Evolutionary conservation across 2,797 vertebrate species (phyloP), one percentile per base, ranked within the genome.

Genomic region (Rhinella marina): DNA sequence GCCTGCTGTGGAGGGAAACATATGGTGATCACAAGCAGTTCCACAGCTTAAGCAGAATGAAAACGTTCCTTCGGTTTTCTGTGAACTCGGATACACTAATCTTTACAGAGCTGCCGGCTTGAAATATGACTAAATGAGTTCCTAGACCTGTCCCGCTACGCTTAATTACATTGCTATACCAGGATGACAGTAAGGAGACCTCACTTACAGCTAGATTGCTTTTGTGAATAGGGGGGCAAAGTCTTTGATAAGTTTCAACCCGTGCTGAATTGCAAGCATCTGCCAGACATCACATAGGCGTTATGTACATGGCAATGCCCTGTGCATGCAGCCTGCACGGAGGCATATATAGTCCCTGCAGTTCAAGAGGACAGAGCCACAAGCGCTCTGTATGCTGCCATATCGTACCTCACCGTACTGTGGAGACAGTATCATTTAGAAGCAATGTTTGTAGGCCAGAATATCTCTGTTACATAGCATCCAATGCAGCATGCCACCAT

Each of bases 71-170:
- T 52, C 29, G 12, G 66, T 52, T 83, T 50, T 73, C 48, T 32
- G 27, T 32, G 82, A 73, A 72, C 52, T 73, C 82, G 10, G 82
- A 56, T 29, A 83, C 66, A 29, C 52, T 84, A 84, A 84, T 84
- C 82, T 84, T 57, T n/a, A 50, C 16, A 59, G 52, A 84, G 82
- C 52, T 14, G 54, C 52, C 23, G 82, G 70, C 25, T 13, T 21
- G 14, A 25, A 82, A 19, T 57, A 29, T 57, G n/a, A 41, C 52
- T 8, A 83, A 57, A 82, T 82, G 59, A 66, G 32, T 66, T 66
- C 80, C 59, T 81, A 48, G 19, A 81, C 48, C 41, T 17, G 61
- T 27, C 59, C 81, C 17, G 32, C 80, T 16, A 16, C 0, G 8
- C n/a, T n/a, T 52, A 68, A 82, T 82, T 25, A 68, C 79, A 81